A percentile compares a stretch with the other conserved stretches of the same genome.
These are phyloP conservation scores for Serranochromis macrocephalus DNA, from an alignment of 2,113 vertebrate species.

Conservation along the genomic window DNA sequence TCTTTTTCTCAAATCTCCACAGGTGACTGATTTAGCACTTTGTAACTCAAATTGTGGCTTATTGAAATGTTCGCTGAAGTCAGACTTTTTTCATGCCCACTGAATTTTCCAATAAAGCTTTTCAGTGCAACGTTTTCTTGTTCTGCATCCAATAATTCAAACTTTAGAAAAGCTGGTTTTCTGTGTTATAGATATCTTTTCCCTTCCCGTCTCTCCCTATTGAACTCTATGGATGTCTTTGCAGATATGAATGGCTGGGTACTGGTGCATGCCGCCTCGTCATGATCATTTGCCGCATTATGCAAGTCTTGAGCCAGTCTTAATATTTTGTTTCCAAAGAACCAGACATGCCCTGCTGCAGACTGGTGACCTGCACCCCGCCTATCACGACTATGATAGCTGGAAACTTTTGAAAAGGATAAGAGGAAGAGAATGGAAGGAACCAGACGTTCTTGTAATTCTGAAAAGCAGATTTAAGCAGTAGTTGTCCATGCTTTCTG, in stretches of 20 bases:
- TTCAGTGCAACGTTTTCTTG: background rate
- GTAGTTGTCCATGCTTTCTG: background rate
- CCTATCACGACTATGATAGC: background rate
- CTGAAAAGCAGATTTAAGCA: background rate
- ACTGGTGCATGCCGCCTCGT: background rate
- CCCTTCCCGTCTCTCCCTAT: background rate
- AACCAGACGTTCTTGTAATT: background rate
- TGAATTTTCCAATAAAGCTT: slow-evolving; percentile 30
- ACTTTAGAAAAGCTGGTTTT: background rate
- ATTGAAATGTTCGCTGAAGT: background rate
- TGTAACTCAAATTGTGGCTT: background rate
- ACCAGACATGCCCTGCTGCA: background rate
- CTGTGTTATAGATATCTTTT: background rate
- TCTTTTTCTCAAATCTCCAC: background rate
- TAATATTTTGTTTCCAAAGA: background rate
- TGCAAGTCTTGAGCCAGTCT: background rate
- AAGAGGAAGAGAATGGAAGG: background rate
- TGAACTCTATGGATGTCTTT: background rate
- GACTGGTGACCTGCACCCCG: background rate
- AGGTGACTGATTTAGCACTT: slow-evolving; percentile 3
- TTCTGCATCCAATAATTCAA: background rate
- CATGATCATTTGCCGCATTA: background rate
- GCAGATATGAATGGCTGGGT: background rate
- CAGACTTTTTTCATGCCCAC: background rate
- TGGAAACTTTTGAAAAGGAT: background rate